Base-by-base conservation (phyloP, 2,113 vertebrate species). In the Podocnemis expansa region DNA sequence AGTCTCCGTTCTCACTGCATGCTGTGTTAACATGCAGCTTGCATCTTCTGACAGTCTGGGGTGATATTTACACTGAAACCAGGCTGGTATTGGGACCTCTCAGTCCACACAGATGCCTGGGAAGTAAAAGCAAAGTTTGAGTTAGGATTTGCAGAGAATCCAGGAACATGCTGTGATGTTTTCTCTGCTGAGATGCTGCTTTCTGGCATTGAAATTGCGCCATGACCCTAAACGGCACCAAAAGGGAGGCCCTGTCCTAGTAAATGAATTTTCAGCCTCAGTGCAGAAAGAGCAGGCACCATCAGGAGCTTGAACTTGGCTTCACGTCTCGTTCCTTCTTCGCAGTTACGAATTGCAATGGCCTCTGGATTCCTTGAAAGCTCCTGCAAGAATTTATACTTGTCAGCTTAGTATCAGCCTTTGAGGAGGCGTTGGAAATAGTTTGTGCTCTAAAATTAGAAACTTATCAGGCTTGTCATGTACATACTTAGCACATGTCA, bases 181-280 rank as follows among this genome's bases (percentile, higher is more conserved):
- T 88, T 54, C 19, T 91, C 75, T 0, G 55, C 63, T 75, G 1
- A 10, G 67, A 22, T 75, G 67, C 12, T 87, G 21, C 45, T 94
- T 90, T 84, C 49, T 88, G 58, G 45, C 38, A 79, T 84, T 86
- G 78, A 47, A 88, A 88, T 82, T 56, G 2, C 25, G 95, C 38
- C 0, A 0, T 84, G 84, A 87, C 70, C 8, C 17, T 49, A 52
- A 85, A 10, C 31, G 70, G 34, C 4, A 3, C 52, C 31, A 27
- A 31, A 67, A 90, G 80, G 31, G 41, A 34, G 10, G 0, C 47
- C 81, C 3, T 63, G 51, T 91, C 58, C 80, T 2, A 7, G 56
- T 90, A 85, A 84, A 70, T 38, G 8, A 10, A 11, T 78, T 85
- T 89, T 76, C 52, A 87, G 2, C 27, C 8, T 80, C 60, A 63